Conservation (phyloP, 23 tunicate species). For the Ciona savignyi region DNA sequence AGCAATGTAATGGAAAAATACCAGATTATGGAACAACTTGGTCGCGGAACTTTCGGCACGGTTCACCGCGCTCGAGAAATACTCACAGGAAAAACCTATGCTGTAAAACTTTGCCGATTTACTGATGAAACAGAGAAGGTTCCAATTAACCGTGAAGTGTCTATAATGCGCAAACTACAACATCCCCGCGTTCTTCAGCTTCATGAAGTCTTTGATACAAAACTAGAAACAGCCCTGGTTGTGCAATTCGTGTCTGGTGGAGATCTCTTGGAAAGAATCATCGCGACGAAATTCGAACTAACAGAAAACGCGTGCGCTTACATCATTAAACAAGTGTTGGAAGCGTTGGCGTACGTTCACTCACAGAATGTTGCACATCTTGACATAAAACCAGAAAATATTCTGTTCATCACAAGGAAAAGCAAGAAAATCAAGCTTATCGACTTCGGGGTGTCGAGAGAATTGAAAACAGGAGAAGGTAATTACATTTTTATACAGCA, state of each 20-base stretch:
- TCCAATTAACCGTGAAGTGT: constrained; percentile 73
- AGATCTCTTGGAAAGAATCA: constrained; percentile 72
- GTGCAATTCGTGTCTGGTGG: constrained; percentile 92
- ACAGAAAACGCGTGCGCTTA: constrained; percentile 68
- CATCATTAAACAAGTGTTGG: constrained; percentile 78
- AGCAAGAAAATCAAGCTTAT: constrained; percentile 82
- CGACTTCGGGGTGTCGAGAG: constrained; percentile 80
- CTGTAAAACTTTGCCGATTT: constrained; percentile 48
- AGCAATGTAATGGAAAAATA: constrained; percentile 60
- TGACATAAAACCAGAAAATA: constrained; percentile 89
- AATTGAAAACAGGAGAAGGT: constrained; percentile 92
- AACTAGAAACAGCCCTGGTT: constrained; percentile 86
- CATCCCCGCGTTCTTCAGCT: constrained; percentile 86
- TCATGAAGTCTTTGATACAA: constrained; percentile 83
- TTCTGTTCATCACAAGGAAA: constrained; percentile 68
- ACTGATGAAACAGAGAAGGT: constrained; percentile 68
- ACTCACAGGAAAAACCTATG: constrained; percentile 80
- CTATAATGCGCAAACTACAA: constrained; percentile 88
- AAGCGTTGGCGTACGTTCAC: constrained; percentile 69
- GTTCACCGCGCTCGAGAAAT: constrained; percentile 90
- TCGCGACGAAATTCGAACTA: constrained; percentile 44
- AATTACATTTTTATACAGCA: too few relatives aligned
- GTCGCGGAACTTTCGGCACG: constrained; percentile 75
- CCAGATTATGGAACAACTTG: constrained; percentile 90
- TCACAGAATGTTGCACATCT: constrained; percentile 84